A percentile compares a stretch with the other conserved stretches of the same genome.
These are phyloP conservation scores for Lithophane socia DNA, from an alignment of 2,888 invertebrate genomes.

Conservation along the genomic window DNA sequence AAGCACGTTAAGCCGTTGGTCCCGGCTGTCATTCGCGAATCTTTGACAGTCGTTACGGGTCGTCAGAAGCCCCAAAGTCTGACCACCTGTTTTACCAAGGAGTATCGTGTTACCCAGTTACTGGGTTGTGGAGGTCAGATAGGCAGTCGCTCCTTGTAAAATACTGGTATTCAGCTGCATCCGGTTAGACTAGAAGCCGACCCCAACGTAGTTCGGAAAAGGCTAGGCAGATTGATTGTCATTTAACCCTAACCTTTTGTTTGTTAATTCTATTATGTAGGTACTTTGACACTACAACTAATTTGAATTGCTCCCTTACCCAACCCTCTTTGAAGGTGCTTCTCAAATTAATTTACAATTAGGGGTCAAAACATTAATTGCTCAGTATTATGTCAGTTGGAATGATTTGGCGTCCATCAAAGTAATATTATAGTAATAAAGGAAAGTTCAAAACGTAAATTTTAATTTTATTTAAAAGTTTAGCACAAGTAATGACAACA, in stretches of 20 bases:
- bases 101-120: too few species aligned
- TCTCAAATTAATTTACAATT: slow-evolving; percentile 52
- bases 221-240: neutral
- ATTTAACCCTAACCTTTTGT: slow-evolving; percentile 30
- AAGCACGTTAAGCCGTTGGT: too few species aligned
- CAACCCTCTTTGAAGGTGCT: slow-evolving; percentile 39
- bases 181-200: too few species aligned
- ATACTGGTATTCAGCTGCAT: too few species aligned
- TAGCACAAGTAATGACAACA: neutral
- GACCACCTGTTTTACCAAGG: too few species aligned
- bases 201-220: too few species aligned
- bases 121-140: too few species aligned
- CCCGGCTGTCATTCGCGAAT: too few species aligned
- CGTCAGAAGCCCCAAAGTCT: too few species aligned
- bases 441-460: neutral
- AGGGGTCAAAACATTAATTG: slow-evolving; percentile 51
- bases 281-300: slow-evolving; percentile 46
- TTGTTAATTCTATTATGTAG: slow-evolving; percentile 51
- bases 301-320: slow-evolving; percentile 38
- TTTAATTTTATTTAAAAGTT: slow-evolving; percentile 14
- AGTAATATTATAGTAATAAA: neutral
- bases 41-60: too few species aligned
- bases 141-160: too few species aligned
- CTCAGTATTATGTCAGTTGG: slow-evolving; percentile 31
- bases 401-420: slow-evolving; percentile 27